Evolutionary conservation across 2,113 vertebrate genomes (phyloP).

Genomic region (Tragelaphus imberbis): DNA sequence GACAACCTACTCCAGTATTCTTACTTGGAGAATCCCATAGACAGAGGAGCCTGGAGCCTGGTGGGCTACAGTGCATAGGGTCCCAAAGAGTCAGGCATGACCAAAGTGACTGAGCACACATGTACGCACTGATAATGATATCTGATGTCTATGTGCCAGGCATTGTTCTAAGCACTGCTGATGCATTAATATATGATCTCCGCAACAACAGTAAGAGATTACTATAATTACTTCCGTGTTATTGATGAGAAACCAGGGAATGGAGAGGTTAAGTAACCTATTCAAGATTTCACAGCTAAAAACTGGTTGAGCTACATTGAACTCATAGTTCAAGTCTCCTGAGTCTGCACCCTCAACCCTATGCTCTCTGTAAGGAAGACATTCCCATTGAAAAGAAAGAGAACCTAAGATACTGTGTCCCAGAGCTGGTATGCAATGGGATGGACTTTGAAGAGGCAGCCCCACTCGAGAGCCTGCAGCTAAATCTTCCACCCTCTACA

Average conservation of each 20-base stretch:
- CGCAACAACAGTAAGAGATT: neutral
- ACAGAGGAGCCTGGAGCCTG: neutral
- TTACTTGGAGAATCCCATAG: neutral
- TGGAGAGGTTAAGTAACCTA: neutral
- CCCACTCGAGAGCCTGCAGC: neutral
- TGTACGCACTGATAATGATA: neutral
- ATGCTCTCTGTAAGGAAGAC: neutral
- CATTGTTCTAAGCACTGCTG: neutral
- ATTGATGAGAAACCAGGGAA: neutral
- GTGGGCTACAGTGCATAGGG: neutral
- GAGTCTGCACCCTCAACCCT: neutral
- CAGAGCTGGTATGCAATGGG: accelerated
- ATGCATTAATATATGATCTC: neutral
- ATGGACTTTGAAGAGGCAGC: neutral
- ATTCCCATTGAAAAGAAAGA: neutral
- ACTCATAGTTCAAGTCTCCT: neutral
- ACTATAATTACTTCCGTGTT: neutral
- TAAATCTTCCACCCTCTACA: too few relatives aligned
- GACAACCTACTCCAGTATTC: neutral
- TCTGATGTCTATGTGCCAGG: neutral
- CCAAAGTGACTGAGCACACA: neutral
- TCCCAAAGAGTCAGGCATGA: neutral
- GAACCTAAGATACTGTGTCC: neutral
- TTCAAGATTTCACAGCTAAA: neutral
- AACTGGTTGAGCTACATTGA: neutral